Evolutionary conservation across 92 coral and sea anemone species (phyloP), one percentile per base, ranked within the genome.

Genomic region (Porites cylindrica): DNA sequence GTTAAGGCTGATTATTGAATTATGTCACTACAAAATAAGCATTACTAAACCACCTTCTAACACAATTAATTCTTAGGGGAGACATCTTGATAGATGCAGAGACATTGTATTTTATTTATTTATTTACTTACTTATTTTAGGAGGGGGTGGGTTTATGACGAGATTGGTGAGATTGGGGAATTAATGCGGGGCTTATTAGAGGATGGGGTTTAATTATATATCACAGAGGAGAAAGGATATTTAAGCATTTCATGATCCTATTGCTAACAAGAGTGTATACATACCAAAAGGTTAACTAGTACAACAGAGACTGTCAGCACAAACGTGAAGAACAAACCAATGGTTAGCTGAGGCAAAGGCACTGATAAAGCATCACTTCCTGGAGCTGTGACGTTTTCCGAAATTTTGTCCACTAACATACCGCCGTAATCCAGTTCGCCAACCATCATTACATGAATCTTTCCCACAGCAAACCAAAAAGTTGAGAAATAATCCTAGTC

Each of bases 251-350:
- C 61, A 56, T 56, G 47, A 38, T 38, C 47, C 47, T 38, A 38
- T 38, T 38, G 3, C 16, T 56, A 17, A 56, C 1, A 56, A 56
- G 61, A 54, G 60, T 13, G 60, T 56, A 26, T 63, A 89, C 98
- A 64, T 72, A 96, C 98, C 98, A 94, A 59, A 59, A 96, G 80
- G 83, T 96, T 96, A 92, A 94, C 93, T 29, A 96, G 92, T 12
- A 94, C 92, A 18, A 96, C 83, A 17, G 98, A 92, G 43, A 91
- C 94, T 64, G 89, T 86, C 12, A 94, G 64, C 23, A 92, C 67
- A 54, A 96, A 96, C 53, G 81, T 19, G 47, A 82, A 75, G 70
- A 94, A 96, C 47, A 91, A 56, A 18, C 58, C 10, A 64, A 75
- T 82, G 0, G 96, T 92, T 0, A 94, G 60, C 18, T 21, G 85